Percentiles rank a stretch among this genome's conserved stretches.
phyloP scores from a whole-genome alignment of 2,113 vertebrate species.

The Pterocles burchelli region DNA sequence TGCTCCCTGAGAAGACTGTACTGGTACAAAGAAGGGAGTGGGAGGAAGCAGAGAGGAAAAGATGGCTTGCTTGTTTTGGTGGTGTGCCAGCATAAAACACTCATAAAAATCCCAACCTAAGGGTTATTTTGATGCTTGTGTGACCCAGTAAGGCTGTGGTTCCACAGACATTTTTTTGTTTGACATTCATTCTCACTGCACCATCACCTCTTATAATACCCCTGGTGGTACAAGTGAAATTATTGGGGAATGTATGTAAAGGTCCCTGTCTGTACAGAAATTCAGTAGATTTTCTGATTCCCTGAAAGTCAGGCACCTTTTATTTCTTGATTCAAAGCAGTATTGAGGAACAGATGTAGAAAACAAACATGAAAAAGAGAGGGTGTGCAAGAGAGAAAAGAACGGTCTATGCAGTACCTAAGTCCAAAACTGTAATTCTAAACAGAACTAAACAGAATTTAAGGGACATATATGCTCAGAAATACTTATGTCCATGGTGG shows the following conservation, averaged over 20 bases:
- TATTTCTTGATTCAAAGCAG: not conserved
- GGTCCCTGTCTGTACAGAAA: not conserved
- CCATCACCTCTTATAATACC: not conserved
- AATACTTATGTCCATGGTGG: not conserved
- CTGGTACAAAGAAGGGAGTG: not conserved
- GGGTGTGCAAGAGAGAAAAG: not conserved
- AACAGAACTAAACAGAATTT: not conserved
- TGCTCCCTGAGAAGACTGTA: not conserved
- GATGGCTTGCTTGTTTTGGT: not conserved
- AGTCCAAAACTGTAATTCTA: not conserved
- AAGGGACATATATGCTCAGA: not conserved
- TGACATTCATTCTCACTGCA: not conserved
- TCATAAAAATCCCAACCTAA: not conserved
- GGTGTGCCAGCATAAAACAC: not conserved
- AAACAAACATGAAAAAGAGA: not conserved
- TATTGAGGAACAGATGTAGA: not conserved
- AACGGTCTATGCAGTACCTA: not conserved
- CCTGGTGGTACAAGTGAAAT: not conserved
- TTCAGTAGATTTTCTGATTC: not conserved
- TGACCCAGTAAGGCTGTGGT: not conserved
- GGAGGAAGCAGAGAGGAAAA: not conserved
- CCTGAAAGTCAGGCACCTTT: not conserved
- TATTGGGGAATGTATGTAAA: not conserved
- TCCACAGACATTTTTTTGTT: not conserved
- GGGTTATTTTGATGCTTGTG: not conserved